A percentile compares a stretch with the other conserved stretches of the same genome.
These are phyloP conservation scores for Callocephalon fimbriatum DNA, from an alignment of 2,113 vertebrate genomes.

Conservation along the genomic window DNA sequence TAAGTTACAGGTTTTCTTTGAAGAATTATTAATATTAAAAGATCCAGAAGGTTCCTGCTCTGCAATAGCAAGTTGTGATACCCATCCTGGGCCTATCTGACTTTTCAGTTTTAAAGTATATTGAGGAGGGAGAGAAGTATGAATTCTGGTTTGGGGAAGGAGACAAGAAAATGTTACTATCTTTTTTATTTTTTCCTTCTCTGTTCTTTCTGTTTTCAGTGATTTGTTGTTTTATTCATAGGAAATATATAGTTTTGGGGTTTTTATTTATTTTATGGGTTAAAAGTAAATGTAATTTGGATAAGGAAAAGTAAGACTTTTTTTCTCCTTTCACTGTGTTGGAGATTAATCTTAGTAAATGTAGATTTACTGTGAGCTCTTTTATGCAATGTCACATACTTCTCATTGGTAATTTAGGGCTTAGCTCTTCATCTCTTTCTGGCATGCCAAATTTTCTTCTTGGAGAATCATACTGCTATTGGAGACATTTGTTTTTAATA, in stretches of 20 bases:
- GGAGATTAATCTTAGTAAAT: background rate
- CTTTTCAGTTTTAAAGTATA: background rate
- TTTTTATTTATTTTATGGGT: background rate
- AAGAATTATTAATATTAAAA: background rate
- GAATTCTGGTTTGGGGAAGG: background rate
- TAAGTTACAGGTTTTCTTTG: background rate
- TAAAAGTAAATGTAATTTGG: background rate
- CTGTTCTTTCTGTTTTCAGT: background rate
- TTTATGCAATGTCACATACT: background rate
- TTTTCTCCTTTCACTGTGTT: background rate
- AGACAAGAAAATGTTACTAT: background rate
- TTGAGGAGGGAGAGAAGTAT: background rate
- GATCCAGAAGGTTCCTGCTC: background rate
- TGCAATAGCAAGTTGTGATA: background rate
- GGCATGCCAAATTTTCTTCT: background rate
- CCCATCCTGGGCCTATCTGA: background rate
- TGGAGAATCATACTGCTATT: background rate
- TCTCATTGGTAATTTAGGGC: background rate
- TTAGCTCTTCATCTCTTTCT: background rate
- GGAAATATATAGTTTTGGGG: accelerated
- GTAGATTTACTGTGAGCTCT: background rate
- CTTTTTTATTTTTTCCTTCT: background rate
- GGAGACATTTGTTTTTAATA: conserved; percentile 15
- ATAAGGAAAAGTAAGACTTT: background rate
- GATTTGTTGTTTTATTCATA: background rate